These are phyloP conservation scores for Holothuria leucospilota DNA, from an alignment of 53 echinoderm and acorn worm species.

Conservation along the genomic window DNA sequence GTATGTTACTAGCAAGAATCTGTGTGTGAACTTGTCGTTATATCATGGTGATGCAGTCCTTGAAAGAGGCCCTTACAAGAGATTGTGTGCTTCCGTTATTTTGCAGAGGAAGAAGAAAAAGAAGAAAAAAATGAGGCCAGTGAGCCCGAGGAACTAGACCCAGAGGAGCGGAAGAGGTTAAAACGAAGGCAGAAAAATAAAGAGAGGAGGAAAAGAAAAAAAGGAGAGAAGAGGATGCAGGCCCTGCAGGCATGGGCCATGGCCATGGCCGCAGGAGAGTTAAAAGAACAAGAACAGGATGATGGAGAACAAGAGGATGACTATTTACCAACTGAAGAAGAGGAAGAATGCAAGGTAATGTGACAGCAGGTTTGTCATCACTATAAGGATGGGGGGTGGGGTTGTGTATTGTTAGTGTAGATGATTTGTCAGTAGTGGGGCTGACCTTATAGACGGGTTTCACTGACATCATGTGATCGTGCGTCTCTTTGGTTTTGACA, in stretches of 20 bases:
- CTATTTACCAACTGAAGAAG: slow-evolving; percentile 78
- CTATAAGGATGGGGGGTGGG: not conserved
- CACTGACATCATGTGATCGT: no score
- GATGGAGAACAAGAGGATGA: slow-evolving; percentile 87
- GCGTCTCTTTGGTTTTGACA: no score
- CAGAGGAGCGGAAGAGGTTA: slow-evolving; percentile 17
- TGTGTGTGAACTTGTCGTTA: no score
- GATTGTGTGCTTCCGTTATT: no score
- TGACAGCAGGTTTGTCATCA: not conserved
- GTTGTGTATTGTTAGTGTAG: no score
- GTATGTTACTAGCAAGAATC: no score
- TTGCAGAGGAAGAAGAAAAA: slow-evolving; percentile 28
- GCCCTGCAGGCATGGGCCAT: slow-evolving; percentile 40
- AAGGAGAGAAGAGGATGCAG: slow-evolving; percentile 38
- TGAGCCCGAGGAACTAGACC: slow-evolving; percentile 7
- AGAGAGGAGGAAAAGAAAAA: slow-evolving; percentile 34
- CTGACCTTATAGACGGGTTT: no score
- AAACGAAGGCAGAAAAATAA: slow-evolving; percentile 32
- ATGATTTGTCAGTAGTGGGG: no score
- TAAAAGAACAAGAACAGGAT: slow-evolving; percentile 65
- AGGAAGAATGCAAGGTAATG: slow-evolving; percentile 55
- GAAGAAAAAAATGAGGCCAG: slow-evolving; percentile 6
- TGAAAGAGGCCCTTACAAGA: no score
- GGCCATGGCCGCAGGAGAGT: slow-evolving; percentile 42
- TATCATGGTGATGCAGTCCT: no score